Evolutionary conservation across 2,113 vertebrate genomes (phyloP), one percentile per base, ranked within the genome.

Genomic region (Antechinus stuartii): DNA sequence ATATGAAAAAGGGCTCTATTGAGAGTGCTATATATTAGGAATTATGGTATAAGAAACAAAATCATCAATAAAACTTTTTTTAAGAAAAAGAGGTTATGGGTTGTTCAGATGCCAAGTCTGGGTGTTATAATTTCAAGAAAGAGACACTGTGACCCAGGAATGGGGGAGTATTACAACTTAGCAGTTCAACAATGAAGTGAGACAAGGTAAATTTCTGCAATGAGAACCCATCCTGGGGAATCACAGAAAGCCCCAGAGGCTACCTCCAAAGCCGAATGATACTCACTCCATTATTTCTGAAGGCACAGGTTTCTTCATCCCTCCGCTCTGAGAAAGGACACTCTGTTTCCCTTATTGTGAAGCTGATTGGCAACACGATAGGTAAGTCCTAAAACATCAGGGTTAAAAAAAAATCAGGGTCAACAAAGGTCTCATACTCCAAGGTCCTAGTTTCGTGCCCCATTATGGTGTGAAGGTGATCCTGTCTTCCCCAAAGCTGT

Each of bases 331-430:
- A n/a, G 1, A 35, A 46, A 35, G 54, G 12, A 61, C 96, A 95
- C 91, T 90, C 92, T 0, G 94, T 97, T 91, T 97, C 96, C 76
- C 94, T 96, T 89, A 96, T 94, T 42, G 84, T 93, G 95, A 97
- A 95, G 6, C 10, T 90, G 24, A 97, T 46, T 1, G 10, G 90
- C 7, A 61, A 54, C 5, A 0, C 92, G 8, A 10, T 25, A 11
- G 30, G 61, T 35, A 90, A 90, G 54, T 95, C 94, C 96, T 96
- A 90, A 55, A 90, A 92, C 94, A 91, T 25, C 50, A 54, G 91
- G 46, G 91, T 50, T 50, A 84, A 91, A 96, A 49, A 49, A 49
- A 91, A 53, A 1, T 27, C 22, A 11, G 16, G 90, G 47, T 52
- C 68, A 42, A 8, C 35, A 42, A 42, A n/a, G 14, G 6, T 19